Conservation (phyloP, 2,113 vertebrate species). For the Oreotrochilus melanogaster region DNA sequence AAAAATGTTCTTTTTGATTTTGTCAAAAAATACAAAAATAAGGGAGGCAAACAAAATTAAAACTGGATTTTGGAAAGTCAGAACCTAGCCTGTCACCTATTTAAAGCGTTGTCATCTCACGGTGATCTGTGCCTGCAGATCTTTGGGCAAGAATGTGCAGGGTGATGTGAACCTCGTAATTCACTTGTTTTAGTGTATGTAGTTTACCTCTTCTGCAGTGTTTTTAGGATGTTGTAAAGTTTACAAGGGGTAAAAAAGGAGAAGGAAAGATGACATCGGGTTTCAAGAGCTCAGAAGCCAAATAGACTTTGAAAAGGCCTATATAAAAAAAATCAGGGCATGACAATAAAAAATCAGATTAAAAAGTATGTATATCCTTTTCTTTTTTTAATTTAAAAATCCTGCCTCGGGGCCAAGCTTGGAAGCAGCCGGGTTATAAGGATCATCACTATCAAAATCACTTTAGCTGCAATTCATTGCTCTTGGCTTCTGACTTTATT, state of each 20-base stretch:
- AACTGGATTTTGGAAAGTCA: constrained; percentile 22
- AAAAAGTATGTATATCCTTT: constrained; percentile 69
- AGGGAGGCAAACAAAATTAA: background rate
- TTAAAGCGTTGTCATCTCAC: background rate
- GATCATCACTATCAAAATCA: constrained; percentile 77
- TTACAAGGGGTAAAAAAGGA: constrained; percentile 27
- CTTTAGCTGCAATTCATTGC: constrained; percentile 74
- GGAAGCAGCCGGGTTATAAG: constrained; percentile 73
- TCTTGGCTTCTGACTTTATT: constrained; percentile 73
- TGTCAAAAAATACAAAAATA: constrained; percentile 11
- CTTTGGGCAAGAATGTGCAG: background rate
- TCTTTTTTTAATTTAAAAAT: constrained; percentile 80
- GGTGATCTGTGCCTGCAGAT: background rate
- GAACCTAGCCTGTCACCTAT: background rate
- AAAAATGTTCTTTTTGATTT: background rate
- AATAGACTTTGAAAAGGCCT: constrained; percentile 59
- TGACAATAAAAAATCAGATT: constrained; percentile 70
- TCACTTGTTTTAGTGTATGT: constrained; percentile 21
- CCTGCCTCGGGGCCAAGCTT: constrained; percentile 75
- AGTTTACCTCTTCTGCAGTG: constrained; percentile 42
- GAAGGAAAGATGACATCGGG: constrained; percentile 2
- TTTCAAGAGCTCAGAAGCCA: constrained; percentile 73
- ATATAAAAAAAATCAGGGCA: constrained; percentile 57
- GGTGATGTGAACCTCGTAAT: background rate
- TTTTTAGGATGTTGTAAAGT: constrained; percentile 68